Evolutionary conservation across 2,113 vertebrate genomes (phyloP), one percentile per base, ranked within the genome.

Genomic region (Oreochromis niloticus): DNA sequence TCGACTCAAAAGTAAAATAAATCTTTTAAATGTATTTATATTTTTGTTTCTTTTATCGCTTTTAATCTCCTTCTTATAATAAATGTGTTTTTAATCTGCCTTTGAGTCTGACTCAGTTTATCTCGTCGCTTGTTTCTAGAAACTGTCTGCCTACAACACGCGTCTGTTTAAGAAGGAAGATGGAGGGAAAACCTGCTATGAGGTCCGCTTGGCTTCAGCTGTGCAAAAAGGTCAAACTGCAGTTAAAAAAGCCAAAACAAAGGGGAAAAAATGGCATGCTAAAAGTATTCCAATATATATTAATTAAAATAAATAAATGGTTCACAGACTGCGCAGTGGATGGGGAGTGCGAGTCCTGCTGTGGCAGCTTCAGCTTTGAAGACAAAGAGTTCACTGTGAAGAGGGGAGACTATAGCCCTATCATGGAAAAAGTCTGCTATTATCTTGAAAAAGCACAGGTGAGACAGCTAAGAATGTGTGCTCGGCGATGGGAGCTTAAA

Each of bases 141-240:
- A 97, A 93, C 95, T 98, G 88, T 97, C 97, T 80, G 98, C 98
- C 41, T 98, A 98, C 93, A 98, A 98, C 94, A 98, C 98, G 0
- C 97, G 98, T 34, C 96, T 98, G 86, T 98, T 98, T 89, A 98
- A 98, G 94, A 96, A 75, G 4, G 92, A 93, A 1, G 83, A 81
- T 1, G 92, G 90, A 54, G 97, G 96, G 11, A 97, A 97, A 81
- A 22, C 90, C 7, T 87, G 87, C 87, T 98, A 98, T 1, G 97
- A 98, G 89, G 97, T 98, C 87, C 97, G 98, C n/a, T 93, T 98
- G 92, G 98, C 98, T 4, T 98, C 98, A 0, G 96, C 97, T 57
- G 95, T 96, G 10, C 92, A 96, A 81, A 94, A 96, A 93, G 98
- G 98, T 98, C 90, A 95, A 39, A 83, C 56, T 7, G n/a, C 27